Evolutionary conservation across 2,797 vertebrate species (phyloP).

Genomic region (Philypnodon macrostomus): DNA sequence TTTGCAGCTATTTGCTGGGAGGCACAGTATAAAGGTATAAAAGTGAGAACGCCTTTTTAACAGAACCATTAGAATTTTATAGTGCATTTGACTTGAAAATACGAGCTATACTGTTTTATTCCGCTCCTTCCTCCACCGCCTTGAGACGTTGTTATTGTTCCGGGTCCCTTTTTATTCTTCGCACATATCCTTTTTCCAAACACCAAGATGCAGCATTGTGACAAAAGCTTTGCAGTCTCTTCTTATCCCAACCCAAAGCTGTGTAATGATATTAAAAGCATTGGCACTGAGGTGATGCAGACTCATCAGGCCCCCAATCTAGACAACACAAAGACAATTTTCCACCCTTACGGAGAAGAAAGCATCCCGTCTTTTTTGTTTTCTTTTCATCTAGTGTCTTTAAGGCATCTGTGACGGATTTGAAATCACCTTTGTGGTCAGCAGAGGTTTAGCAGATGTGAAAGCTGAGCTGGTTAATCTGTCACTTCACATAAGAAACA

Average conservation of each 20-base stretch:
- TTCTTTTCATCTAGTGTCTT: constrained; percentile 13
- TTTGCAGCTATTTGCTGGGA: too few species aligned
- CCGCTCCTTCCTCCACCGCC: constrained; percentile 34
- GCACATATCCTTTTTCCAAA: constrained; percentile 34
- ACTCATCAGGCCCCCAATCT: constrained; percentile 7
- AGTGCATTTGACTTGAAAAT: constrained; percentile 39
- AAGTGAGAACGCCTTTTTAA: constrained; percentile 38
- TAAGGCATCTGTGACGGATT: constrained; percentile 11
- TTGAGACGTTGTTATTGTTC: constrained; percentile 41
- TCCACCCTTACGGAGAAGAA: constrained; percentile 13
- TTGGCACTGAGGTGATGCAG: constrained; percentile 19
- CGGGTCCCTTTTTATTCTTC: constrained; percentile 40
- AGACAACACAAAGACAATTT: constrained; percentile 18
- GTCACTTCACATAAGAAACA: constrained; percentile 9
- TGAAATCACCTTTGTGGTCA: constrained; percentile 15
- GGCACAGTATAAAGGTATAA: constrained; percentile 17
- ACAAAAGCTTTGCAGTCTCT: constrained; percentile 39
- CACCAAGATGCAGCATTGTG: constrained; percentile 33
- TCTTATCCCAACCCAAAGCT: constrained; percentile 36
- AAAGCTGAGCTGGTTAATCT: constrained; percentile 1
- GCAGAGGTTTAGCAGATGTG: constrained; percentile 21
- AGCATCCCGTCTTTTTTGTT: constrained; percentile 3
- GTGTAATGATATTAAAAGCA: constrained; percentile 16
- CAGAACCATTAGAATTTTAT: constrained; percentile 24
- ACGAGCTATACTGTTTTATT: constrained; percentile 21